Evolutionary conservation across 2,113 vertebrate species (phyloP).

Genomic region (Psilopsiagon aymara): DNA sequence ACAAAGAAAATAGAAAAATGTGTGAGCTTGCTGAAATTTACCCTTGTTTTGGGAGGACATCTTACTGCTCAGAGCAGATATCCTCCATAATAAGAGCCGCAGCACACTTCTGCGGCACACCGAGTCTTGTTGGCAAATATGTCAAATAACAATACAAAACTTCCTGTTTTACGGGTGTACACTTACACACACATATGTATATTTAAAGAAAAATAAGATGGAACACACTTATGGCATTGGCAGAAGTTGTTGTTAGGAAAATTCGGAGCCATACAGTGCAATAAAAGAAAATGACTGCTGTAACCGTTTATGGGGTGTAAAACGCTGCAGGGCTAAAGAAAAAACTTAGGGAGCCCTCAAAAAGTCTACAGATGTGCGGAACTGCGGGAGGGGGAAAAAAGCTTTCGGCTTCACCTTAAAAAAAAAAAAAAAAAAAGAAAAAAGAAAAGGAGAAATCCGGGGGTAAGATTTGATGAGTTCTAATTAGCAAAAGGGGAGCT

Average conservation of each 20-base stretch:
- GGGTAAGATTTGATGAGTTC: slow-evolving; percentile 34
- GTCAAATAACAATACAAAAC: background rate
- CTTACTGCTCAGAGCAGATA: background rate
- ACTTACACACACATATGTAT: background rate
- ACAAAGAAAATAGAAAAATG: slow-evolving; percentile 37
- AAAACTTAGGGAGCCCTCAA: slow-evolving; percentile 59
- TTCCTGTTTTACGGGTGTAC: background rate
- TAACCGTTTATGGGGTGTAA: slow-evolving; percentile 93
- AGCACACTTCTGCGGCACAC: background rate
- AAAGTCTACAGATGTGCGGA: slow-evolving; percentile 61
- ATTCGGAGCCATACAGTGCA: slow-evolving; percentile 76
- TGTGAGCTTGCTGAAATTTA: slow-evolving; percentile 1
- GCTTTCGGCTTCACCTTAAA: background rate
- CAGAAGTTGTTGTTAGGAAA: slow-evolving; percentile 75
- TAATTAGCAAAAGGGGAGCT: slow-evolving; percentile 41
- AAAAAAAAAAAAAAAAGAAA: background rate
- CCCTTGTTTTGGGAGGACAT: slow-evolving; percentile 21
- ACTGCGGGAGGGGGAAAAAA: background rate
- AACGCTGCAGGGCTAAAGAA: slow-evolving; percentile 80
- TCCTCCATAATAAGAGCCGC: background rate
- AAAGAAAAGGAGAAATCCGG: background rate
- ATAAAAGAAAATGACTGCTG: slow-evolving; percentile 89
- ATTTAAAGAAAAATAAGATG: background rate
- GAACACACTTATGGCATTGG: slow-evolving; percentile 51
- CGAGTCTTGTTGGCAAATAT: background rate